Base-by-base conservation (phyloP, 2,797 vertebrate species). In the Atherinosoma microstoma region DNA sequence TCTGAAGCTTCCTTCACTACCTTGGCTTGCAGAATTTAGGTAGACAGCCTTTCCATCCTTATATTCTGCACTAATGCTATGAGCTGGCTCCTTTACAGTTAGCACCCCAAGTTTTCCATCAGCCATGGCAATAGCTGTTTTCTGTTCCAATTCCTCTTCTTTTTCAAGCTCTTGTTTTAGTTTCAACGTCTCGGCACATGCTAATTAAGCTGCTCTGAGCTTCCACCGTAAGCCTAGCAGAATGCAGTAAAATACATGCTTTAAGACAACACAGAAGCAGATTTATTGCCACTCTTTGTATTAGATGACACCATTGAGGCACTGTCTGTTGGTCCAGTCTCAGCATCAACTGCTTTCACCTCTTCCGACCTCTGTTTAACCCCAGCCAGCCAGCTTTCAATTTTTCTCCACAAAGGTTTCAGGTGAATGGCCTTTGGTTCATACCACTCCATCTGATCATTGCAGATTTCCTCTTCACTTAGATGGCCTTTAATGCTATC, bases 351-450 rank as follows among this genome's bases (percentile, higher is more conserved):
- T 42, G 38, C 38, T 42, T 42, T 42, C 6, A 9, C 38, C 15
- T 42, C 5, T 42, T 42, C 10, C 11, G 38, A 42, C 30, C 30
- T 32, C 30, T 32, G 3, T 32, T 6, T 32, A 32, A 32, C 34
- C 8, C 2, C 34, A 35, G 2, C 6, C 34, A 35, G 6, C 42
- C 42, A 42, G 11, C 38, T 15, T 12, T 42, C 42, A 45, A 45
- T n/a, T 15, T 45, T 45, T 45, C 42, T 45, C 11, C 13, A 45
- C 42, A 61, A 40, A 47, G 56, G 38, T 34, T 34, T 58, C 32
- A 68, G n/a, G 30, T 42, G 24, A 5, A 34, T 68, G 22, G 29
- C 16, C 20, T 58, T 68, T 34, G 66, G 66, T 30, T 68, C 40
- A 58, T 5, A 67, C 56, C 30, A 68, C 6, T 34, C 13, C 42